Conservation (phyloP, 2,888 invertebrate species). For the Lydus trimaculatus region DNA sequence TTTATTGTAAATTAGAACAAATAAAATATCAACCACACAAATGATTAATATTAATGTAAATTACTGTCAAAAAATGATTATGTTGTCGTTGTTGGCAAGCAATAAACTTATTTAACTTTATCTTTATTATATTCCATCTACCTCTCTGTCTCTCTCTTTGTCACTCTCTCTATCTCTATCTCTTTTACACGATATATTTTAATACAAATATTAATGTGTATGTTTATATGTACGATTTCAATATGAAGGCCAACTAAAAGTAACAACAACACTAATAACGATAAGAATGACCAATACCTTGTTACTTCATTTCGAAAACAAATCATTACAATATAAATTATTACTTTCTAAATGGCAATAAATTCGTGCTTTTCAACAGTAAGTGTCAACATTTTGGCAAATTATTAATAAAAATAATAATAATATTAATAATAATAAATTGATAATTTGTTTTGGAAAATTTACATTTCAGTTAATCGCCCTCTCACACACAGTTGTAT, state of each 20-base stretch:
- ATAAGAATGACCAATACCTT: background rate
- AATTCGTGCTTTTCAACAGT: background rate
- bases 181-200: background rate
- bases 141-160: too few relatives aligned
- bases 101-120: background rate
- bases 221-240: background rate
- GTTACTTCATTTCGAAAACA: background rate
- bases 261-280: background rate
- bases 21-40: background rate
- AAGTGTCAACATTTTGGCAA: background rate
- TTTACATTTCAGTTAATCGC: background rate
- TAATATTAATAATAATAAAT: background rate
- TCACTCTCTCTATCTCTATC: too few relatives aligned
- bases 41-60: conserved; percentile 3
- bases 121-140: background rate
- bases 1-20: background rate
- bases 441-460: background rate
- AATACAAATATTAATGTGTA: background rate
- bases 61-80: background rate
- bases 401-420: background rate
- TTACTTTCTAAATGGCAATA: conserved; percentile 2
- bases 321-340: background rate
- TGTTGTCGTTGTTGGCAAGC: background rate
- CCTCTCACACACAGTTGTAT: background rate
- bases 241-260: background rate